Base-by-base conservation (phyloP, 2,888 invertebrate genomes). In the Criorhina ranunculi region DNA sequence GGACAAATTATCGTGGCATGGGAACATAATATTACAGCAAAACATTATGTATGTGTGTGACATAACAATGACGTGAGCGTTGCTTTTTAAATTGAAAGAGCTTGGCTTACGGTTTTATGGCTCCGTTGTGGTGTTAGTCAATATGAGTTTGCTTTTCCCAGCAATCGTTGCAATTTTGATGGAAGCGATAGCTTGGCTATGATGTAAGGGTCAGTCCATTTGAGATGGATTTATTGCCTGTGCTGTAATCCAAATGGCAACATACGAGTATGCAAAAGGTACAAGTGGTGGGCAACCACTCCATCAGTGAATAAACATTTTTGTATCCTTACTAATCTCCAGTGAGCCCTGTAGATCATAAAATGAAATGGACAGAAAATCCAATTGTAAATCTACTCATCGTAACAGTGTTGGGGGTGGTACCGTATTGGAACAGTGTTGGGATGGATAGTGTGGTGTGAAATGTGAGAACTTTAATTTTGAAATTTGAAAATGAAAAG, bases 161-260 rank as follows among this genome's bases (percentile, higher is more conserved):
- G 64, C 46, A 1, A 24, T 24, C 24, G 40, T 33, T 17, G 73
- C 73, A 44, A 44, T 53, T n/a, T 31, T 33, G 29, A 40, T 60
- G 60, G 60, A 31, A 42, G 40, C 17, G 40, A 59, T 40, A 37
- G 72, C 35, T 19, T 6, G 31, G 7, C 11, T 35, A 29, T 75
- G 44, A 75, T 55, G 64, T 75, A 75, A 75, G 73, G 73, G 73
- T 75, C 73, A 46, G 29, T 2, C 64, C 37, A 55, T 55, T 62
- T 60, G 8, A 17, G 64, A 46, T 75, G 53, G 42, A 37, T 37
- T 75, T 75, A 64, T 64, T 24, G 44, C 37, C 35, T 3, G 67
- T 67, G 53, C 12, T 11, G 42, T 37, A 66, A 46, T 46, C 2
- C 5, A 17, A 53, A 29, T 53, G 29, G n/a, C 57, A 33, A 33